A percentile compares a stretch with the other conserved stretches of the same genome.
Conservation (phyloP, 2,113 vertebrate genomes). For the Misgurnus mizolepis region DNA sequence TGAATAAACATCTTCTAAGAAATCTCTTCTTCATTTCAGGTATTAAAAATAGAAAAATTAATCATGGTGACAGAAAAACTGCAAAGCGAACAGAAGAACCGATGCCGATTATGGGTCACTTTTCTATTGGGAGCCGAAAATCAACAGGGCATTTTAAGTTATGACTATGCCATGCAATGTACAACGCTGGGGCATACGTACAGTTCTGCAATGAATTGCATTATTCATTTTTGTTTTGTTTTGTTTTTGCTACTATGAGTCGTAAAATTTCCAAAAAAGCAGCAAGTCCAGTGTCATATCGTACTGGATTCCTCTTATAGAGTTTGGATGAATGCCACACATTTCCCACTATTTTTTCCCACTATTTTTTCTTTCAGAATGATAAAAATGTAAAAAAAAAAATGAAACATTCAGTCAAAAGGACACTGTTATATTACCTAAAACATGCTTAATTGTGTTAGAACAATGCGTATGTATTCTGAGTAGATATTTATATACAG, state of each 20-base stretch:
- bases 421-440: not conserved
- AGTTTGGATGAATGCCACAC: not conserved
- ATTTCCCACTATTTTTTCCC: constrained; percentile 3
- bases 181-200: constrained; percentile 13
- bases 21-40: constrained; percentile 56
- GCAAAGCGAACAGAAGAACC: constrained; percentile 8
- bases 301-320: not conserved
- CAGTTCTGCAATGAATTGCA: constrained; percentile 18
- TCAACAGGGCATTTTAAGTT: constrained; percentile 26
- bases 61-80: constrained; percentile 18
- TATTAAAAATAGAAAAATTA: constrained; percentile 63
- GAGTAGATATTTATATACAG: constrained; percentile 64
- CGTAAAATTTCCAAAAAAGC: not conserved
- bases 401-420: constrained; percentile 6
- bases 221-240: not conserved
- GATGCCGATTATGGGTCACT: not conserved
- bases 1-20: too few species aligned
- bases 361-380: not conserved
- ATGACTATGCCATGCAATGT: constrained; percentile 20
- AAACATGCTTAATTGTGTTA: constrained; percentile 31
- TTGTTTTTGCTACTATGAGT: not conserved
- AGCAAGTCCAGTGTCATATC: not conserved
- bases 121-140: constrained; percentile 2
- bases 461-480: constrained; percentile 47
- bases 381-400: not conserved